Conservation (phyloP, 2,888 invertebrate genomes). For the Eristalis intricaria region DNA sequence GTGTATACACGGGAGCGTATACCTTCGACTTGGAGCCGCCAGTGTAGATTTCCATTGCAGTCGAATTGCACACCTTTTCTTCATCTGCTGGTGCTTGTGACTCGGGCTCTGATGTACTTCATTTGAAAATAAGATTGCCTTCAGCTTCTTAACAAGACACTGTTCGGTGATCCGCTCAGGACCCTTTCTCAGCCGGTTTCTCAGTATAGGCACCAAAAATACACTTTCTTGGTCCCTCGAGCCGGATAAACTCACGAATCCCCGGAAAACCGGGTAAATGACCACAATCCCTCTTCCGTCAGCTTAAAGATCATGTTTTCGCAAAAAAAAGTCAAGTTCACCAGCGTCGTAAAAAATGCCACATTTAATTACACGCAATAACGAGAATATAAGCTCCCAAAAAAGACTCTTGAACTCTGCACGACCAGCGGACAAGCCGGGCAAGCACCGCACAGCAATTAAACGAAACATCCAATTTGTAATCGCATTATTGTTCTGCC, state of each 20-base stretch:
- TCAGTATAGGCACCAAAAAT: too few species aligned
- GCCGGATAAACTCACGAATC: not conserved
- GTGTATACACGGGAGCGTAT: too few species aligned
- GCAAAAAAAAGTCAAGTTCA: not conserved
- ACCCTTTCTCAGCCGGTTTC: too few species aligned
- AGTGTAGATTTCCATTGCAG: too few species aligned
- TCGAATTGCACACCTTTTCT: too few species aligned
- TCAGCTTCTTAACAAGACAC: too few species aligned
- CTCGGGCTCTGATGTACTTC: too few species aligned
- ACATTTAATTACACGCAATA: not conserved
- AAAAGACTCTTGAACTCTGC: not conserved
- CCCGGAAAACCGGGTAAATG: not conserved
- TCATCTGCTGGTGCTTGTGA: too few species aligned
- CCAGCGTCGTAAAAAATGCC: not conserved
- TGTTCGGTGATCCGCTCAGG: too few species aligned
- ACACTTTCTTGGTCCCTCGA: not conserved
- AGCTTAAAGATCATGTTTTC: not conserved
- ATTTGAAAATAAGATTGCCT: too few species aligned
- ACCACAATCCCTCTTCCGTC: not conserved
- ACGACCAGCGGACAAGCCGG: not conserved
- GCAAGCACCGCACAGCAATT: not conserved
- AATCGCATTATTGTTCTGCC: not conserved
- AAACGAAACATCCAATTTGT: slow-evolving; percentile 10
- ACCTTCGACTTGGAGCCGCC: too few species aligned
- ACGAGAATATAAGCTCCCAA: not conserved